Conservation (phyloP, 1,140 invertebrate species). For the Andrena cerasifolii region DNA sequence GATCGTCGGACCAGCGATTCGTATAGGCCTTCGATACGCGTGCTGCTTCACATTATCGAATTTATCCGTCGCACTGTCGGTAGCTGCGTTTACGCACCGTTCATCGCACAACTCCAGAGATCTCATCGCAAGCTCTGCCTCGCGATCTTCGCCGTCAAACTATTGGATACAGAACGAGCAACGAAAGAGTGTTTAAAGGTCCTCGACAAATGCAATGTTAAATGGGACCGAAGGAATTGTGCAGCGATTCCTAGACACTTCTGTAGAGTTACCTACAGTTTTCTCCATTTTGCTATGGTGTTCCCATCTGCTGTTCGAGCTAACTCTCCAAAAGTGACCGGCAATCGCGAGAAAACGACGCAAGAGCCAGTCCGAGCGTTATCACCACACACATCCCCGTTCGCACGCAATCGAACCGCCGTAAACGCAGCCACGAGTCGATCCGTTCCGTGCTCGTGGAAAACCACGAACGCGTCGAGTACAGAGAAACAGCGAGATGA, state of each 20-base stretch:
- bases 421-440: slow-evolving; percentile 52
- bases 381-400: no score
- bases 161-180: not conserved
- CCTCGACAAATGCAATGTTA: no score
- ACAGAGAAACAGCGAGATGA: slow-evolving; percentile 28
- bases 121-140: not conserved
- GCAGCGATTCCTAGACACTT: no score
- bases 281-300: no score
- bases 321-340: no score
- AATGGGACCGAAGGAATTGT: no score
- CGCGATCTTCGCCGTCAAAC: not conserved
- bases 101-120: slow-evolving; percentile 3
- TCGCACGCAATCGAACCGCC: slow-evolving; percentile 41
- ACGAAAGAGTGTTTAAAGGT: no score
- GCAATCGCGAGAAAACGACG: no score
- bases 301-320: no score
- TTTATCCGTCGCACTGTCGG: not conserved
- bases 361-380: no score
- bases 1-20: not conserved
- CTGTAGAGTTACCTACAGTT: no score
- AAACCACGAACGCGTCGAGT: slow-evolving; percentile 29
- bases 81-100: slow-evolving; percentile 44
- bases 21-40: slow-evolving; percentile 28
- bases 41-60: slow-evolving; percentile 1
- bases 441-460: not conserved